Conservation (phyloP, 2,888 invertebrate species). For the Minunthozetes semirufus region DNA sequence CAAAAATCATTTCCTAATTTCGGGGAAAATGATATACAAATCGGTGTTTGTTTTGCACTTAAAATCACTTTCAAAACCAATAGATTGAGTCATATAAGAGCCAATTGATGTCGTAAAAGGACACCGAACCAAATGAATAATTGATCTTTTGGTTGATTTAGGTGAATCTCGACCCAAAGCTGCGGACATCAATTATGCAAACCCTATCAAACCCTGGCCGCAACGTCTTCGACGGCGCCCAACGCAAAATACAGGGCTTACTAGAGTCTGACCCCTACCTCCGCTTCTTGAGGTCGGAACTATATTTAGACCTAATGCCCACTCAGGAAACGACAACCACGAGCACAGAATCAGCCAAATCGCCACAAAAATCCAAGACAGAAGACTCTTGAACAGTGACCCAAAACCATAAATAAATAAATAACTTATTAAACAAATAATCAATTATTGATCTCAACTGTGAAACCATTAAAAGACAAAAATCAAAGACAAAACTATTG, state of each 20-base stretch:
- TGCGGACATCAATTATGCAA: slow-evolving; percentile 48
- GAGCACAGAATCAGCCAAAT: background rate
- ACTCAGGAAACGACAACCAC: background rate
- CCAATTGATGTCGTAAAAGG: no score
- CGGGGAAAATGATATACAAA: no score
- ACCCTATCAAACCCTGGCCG: slow-evolving; percentile 50
- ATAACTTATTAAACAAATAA: background rate
- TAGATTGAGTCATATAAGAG: no score
- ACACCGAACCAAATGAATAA: no score
- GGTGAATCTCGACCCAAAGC: slow-evolving; percentile 55
- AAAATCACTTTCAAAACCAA: no score
- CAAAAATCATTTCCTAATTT: no score
- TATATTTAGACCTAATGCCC: slow-evolving; percentile 50
- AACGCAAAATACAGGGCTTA: slow-evolving; percentile 53
- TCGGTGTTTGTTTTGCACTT: no score
- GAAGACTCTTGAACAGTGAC: slow-evolving; percentile 3
- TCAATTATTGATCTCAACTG: background rate
- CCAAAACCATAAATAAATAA: background rate
- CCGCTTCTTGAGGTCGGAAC: slow-evolving; percentile 54
- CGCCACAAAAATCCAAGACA: background rate
- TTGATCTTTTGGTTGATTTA: no score
- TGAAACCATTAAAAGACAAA: background rate
- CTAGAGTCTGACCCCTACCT: slow-evolving; percentile 56
- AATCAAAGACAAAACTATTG: background rate
- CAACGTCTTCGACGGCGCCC: slow-evolving; percentile 53